Evolutionary conservation across 2,797 vertebrate species (phyloP).

Genomic region (Eremophila alpestris): DNA sequence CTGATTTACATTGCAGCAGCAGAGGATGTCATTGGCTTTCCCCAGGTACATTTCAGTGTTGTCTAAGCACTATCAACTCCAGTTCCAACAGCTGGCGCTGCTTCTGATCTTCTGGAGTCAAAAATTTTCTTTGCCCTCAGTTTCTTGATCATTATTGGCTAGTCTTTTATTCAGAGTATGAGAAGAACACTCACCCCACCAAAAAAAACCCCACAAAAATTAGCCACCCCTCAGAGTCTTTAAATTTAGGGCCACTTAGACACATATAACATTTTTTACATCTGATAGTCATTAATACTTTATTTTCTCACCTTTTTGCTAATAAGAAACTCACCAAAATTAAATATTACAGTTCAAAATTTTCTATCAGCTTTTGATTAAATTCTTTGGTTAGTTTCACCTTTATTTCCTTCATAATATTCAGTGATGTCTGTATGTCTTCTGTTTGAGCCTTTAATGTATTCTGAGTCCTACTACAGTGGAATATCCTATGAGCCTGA

Average conservation of each 20-base stretch:
- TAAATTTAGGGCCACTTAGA: not conserved
- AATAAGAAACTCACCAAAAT: not conserved
- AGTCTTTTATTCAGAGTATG: not conserved
- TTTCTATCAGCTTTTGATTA: not conserved
- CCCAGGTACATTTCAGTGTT: not conserved
- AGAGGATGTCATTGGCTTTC: not conserved
- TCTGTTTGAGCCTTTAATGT: not conserved
- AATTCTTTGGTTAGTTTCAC: not conserved
- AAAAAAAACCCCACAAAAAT: not conserved
- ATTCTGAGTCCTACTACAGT: not conserved
- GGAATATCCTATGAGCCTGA: not conserved
- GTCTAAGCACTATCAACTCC: not conserved
- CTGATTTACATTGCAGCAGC: not conserved
- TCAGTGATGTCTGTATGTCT: not conserved
- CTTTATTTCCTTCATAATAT: not conserved
- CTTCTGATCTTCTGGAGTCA: not conserved
- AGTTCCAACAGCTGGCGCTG: not conserved
- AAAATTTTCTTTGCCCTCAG: not conserved
- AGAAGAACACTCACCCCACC: not conserved
- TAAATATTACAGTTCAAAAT: not conserved
- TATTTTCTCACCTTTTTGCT: not conserved
- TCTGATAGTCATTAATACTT: not conserved
- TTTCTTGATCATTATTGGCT: not conserved
- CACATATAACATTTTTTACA: not conserved
- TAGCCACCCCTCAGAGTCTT: rapidly evolving